Conservation (phyloP, 2,113 vertebrate species). For the Pycnonotus jocosus region DNA sequence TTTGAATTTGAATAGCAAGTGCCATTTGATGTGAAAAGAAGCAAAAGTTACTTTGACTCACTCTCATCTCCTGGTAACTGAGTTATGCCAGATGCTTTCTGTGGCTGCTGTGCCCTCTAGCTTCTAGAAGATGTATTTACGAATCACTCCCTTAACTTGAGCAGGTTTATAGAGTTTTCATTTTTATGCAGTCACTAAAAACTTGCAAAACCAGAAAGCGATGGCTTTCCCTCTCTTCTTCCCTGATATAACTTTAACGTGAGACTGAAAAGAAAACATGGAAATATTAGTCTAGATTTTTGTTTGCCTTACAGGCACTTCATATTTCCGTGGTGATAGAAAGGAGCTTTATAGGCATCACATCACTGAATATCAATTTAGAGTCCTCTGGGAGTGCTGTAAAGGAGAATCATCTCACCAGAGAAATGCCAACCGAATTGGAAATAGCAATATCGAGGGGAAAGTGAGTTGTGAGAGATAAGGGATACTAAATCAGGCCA, state of each 20-base stretch:
- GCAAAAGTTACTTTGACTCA: neutral
- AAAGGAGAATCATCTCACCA: neutral
- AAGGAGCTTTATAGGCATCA: neutral
- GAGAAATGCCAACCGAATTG: neutral
- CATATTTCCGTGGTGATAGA: neutral
- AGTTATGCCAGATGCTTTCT: neutral
- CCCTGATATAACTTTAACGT: neutral
- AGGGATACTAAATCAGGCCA: neutral
- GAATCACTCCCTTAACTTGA: neutral
- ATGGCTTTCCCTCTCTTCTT: neutral
- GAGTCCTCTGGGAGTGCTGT: neutral
- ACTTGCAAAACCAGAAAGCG: neutral
- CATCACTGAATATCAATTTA: neutral
- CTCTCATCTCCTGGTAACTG: neutral
- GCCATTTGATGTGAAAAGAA: neutral
- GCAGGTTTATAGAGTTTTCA: neutral
- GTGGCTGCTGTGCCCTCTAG: constrained; percentile 61
- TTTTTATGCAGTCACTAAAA: neutral
- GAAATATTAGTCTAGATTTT: neutral
- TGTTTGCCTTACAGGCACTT: neutral
- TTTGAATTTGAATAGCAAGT: neutral
- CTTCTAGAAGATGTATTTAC: constrained; percentile 45
- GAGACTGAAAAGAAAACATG: neutral
- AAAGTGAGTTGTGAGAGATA: neutral
- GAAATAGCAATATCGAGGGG: neutral